phyloP scores from a whole-genome alignment of 2,797 vertebrate genomes.

The Clamator glandarius region DNA sequence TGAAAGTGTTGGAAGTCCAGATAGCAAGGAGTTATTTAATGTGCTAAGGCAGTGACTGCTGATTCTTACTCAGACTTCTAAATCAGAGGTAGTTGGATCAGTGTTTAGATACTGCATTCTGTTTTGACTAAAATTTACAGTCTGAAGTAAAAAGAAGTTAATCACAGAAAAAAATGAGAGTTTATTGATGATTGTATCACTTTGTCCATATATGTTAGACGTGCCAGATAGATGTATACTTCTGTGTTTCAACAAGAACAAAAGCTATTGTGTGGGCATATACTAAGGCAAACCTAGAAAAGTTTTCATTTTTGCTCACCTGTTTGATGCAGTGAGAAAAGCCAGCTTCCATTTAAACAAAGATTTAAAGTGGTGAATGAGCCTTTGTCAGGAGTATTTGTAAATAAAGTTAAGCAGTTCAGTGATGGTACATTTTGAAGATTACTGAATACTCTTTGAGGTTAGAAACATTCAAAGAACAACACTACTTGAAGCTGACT shows the following conservation, averaged over 20 bases:
- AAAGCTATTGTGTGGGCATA: background rate
- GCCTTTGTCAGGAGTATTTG: background rate
- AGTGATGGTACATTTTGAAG: background rate
- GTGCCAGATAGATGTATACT: accelerated
- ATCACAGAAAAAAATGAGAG: background rate
- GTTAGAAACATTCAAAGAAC: background rate
- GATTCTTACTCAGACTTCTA: background rate
- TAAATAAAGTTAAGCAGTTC: background rate
- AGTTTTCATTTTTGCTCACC: background rate
- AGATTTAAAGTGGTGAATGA: background rate
- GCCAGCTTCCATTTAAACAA: background rate
- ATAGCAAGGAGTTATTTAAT: background rate
- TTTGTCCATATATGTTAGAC: background rate
- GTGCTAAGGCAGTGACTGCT: background rate
- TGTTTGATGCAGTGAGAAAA: background rate
- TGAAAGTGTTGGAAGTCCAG: background rate
- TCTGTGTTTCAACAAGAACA: background rate
- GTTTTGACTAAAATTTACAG: background rate
- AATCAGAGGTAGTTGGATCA: background rate
- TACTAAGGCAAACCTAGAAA: background rate
- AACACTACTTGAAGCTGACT: background rate
- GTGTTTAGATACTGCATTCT: background rate
- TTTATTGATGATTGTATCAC: background rate
- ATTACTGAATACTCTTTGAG: background rate
- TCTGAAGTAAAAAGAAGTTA: background rate